These are phyloP conservation scores for Merluccius polli DNA, from an alignment of 2,797 vertebrate species.

Conservation along the genomic window DNA sequence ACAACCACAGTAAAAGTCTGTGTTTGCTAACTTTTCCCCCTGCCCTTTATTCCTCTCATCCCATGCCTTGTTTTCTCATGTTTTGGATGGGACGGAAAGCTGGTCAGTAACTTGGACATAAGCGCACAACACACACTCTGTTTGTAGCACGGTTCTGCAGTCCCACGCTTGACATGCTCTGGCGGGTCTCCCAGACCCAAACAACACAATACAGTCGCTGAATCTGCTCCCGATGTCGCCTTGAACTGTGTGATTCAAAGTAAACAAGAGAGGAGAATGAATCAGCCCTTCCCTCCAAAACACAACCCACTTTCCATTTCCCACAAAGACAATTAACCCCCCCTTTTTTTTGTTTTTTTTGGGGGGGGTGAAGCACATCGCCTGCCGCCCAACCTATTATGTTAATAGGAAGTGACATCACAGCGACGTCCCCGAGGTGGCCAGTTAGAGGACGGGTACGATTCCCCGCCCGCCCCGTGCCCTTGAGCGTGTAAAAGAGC, in stretches of 20 bases:
- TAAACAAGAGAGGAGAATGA: constrained; percentile 28
- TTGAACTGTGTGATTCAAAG: constrained; percentile 40
- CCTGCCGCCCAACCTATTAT: constrained; percentile 47
- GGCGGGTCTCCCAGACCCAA: constrained; percentile 39
- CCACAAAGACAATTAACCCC: not conserved
- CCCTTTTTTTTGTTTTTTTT: constrained; percentile 21
- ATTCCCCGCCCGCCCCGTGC: constrained; percentile 31
- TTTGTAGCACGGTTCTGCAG: not conserved
- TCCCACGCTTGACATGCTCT: constrained; percentile 24
- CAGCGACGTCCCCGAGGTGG: constrained; percentile 35
- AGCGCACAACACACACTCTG: constrained; percentile 33
- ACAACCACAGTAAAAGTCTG: not conserved
- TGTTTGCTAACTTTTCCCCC: not conserved
- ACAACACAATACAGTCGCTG: constrained; percentile 27
- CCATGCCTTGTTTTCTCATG: constrained; percentile 4
- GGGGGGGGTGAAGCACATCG: constrained; percentile 37
- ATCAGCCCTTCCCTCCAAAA: constrained; percentile 21
- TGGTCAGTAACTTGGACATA: constrained; percentile 26
- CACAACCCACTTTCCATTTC: constrained; percentile 20
- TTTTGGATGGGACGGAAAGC: constrained; percentile 22
- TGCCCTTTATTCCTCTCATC: not conserved
- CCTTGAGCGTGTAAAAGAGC: not conserved
- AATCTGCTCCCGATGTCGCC: constrained; percentile 29
- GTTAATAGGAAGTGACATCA: constrained; percentile 53
- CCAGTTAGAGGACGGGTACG: constrained; percentile 37